Conservation (phyloP, 2,113 vertebrate species). For the Octodon degus region DNA sequence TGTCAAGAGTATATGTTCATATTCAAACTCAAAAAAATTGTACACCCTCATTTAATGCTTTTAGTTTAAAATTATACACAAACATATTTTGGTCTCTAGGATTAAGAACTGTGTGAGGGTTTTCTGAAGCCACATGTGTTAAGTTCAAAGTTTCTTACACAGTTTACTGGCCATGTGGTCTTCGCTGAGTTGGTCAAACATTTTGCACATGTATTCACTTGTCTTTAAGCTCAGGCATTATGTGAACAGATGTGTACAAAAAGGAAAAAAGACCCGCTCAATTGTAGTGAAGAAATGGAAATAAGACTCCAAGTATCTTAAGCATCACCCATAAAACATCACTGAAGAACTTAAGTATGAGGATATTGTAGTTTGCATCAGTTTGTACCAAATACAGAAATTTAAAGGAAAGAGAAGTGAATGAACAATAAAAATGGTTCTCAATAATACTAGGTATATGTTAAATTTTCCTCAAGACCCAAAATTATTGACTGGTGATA, state of each 20-base stretch:
- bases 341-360: background rate
- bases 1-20: background rate
- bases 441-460: background rate
- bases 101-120: background rate
- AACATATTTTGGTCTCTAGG: background rate
- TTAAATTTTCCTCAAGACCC: background rate
- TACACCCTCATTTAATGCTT: background rate
- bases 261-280: background rate
- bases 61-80: background rate
- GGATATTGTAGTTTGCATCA: background rate
- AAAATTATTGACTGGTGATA: background rate
- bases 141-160: background rate
- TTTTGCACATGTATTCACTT: background rate
- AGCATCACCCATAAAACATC: background rate
- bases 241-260: background rate
- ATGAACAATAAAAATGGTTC: background rate
- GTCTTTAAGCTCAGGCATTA: background rate
- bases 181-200: background rate
- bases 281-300: background rate
- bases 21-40: background rate
- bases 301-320: background rate
- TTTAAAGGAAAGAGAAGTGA: background rate
- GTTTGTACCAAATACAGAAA: background rate
- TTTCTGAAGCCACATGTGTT: background rate
- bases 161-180: background rate